Base-by-base conservation (phyloP, 2,888 invertebrate species). In the Sclerodermus sp. region DNA sequence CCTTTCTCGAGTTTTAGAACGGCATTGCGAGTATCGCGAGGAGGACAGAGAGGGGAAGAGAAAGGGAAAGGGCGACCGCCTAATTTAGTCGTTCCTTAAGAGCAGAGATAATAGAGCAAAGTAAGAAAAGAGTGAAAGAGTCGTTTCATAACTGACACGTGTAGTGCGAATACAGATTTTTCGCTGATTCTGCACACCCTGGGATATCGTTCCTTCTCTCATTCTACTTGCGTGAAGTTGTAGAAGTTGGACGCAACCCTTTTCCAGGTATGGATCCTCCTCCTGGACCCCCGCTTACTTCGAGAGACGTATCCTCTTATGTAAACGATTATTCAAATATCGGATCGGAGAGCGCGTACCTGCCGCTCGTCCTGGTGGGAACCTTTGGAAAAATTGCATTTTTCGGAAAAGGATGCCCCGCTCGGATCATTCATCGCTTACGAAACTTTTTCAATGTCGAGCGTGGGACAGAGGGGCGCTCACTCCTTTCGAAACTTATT, bases 261-360 rank as follows among this genome's bases (percentile, higher is more conserved):
- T n/a, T 66, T 53, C 46, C 58, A 67, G 57, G 57, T 58, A 59
- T 23, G 8, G 42, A 46, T 30, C 34, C 38, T 48, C 43, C 34
- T 47, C 43, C n/a, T 37, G 18, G 42, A 52, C 49, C 42, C 50
- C 42, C 42, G 48, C 44, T 31, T 6, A 45, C 51, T 44, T 51
- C 38, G 54, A 55, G 46, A 53, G 40, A 47, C 42, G 57, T 53
- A 54, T 53, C 56, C 60, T 68, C 71, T 71, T 73, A 73, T 71
- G 73, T 69, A 73, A 73, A 73, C 64, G 58, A 53, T 64, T 59
- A 66, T 69, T 70, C 61, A 67, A 69, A 69, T 65, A 68, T 64
- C 56, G 4, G 50, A 52, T 34, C 42, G 47, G 53, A 43, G 53
- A 53, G 49, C 51, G 55, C 52, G 45, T 60, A 67, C 67, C 69